A percentile compares a stretch with the other conserved stretches of the same genome.
Conservation (phyloP, 2,888 invertebrate species). For the Idaea aversata region DNA sequence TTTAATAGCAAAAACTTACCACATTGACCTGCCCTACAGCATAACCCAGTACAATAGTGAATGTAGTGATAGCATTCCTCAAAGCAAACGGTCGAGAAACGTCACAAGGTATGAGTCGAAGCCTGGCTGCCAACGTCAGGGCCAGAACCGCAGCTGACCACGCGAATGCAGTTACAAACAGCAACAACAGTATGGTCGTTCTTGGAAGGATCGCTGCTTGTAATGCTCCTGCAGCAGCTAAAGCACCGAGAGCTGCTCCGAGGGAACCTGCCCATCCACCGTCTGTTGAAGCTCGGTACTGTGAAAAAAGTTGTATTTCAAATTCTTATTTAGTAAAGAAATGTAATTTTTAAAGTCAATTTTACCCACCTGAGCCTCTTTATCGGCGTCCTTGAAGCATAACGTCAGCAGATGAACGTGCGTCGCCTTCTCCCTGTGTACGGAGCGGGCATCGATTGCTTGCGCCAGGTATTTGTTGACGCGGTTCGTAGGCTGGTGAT, state of each 20-base stretch:
- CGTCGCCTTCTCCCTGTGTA: slow-evolving; percentile 93
- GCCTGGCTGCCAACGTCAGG: slow-evolving; percentile 89
- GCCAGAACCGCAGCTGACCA: slow-evolving; percentile 94
- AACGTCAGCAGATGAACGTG: slow-evolving; percentile 93
- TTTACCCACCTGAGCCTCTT: slow-evolving; percentile 86
- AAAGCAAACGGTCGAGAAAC: slow-evolving; percentile 90
- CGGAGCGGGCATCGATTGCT: slow-evolving; percentile 94
- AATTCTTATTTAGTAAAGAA: background rate
- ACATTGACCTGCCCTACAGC: slow-evolving; percentile 96
- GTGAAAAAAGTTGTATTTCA: slow-evolving; percentile 30
- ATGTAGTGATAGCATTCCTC: slow-evolving; percentile 91
- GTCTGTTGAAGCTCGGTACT: slow-evolving; percentile 93
- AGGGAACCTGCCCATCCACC: slow-evolving; percentile 91
- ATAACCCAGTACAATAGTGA: slow-evolving; percentile 92
- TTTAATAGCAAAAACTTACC: slow-evolving; percentile 79
- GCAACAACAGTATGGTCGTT: slow-evolving; percentile 89
- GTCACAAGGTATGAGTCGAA: slow-evolving; percentile 92
- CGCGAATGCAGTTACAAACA: slow-evolving; percentile 93
- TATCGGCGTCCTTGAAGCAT: slow-evolving; percentile 90
- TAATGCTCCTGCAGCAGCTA: slow-evolving; percentile 89
- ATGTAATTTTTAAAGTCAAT: background rate
- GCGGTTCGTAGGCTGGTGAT: slow-evolving; percentile 93
- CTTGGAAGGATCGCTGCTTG: slow-evolving; percentile 89
- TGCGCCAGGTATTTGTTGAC: slow-evolving; percentile 95
- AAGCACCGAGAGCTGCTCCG: slow-evolving; percentile 87